Base-by-base conservation (phyloP, 2,797 vertebrate genomes). In the Phataginus tricuspis region DNA sequence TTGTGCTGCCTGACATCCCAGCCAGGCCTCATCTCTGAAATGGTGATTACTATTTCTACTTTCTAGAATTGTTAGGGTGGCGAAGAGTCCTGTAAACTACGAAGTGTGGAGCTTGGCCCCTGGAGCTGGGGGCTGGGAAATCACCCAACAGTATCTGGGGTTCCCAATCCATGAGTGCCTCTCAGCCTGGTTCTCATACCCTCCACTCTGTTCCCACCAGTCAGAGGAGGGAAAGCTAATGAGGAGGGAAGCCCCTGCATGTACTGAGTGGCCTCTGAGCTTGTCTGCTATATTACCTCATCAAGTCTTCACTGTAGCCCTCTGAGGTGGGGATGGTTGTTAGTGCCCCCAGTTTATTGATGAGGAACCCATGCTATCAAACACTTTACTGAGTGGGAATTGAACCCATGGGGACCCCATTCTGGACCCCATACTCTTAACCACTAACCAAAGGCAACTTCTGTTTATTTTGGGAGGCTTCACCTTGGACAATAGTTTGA, bases 61-160 rank as follows among this genome's bases (percentile, higher is more conserved):
- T 92, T 74, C 34, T 85, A 71, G 75, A 94, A 23, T 91, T 95
- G 34, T 23, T 91, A 84, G n/a, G 39, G 21, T 95, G 51, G 51
- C 77, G 93, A 77, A 53, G 74, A 72, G 34, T 82, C 95, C 86
- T 53, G 21, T 80, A 89, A 86, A 94, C 39, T 69, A 64, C 63
- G 25, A 94, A 84, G 86, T 80, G 34, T 42, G 88, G 16, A 94
- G 61, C 45, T 87, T 77, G 18, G 55, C 51, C 86, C 77, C 86
- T 80, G 34, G 59, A 61, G 16, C 39, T 91, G 61, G 71, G 85
- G 37, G 21, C 69, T 91, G 13, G n/a, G 66, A 94, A 96, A 29
- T 77, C 14, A 86, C 86, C n/a, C 11, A 53, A 49, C 51, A 74
- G 23, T 7, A 77, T 21, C n/a, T 68, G n/a, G 74, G 18, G 42